phyloP scores from a whole-genome alignment of 92 coral and sea anemone species.

The Umimayanthus chanpuru region DNA sequence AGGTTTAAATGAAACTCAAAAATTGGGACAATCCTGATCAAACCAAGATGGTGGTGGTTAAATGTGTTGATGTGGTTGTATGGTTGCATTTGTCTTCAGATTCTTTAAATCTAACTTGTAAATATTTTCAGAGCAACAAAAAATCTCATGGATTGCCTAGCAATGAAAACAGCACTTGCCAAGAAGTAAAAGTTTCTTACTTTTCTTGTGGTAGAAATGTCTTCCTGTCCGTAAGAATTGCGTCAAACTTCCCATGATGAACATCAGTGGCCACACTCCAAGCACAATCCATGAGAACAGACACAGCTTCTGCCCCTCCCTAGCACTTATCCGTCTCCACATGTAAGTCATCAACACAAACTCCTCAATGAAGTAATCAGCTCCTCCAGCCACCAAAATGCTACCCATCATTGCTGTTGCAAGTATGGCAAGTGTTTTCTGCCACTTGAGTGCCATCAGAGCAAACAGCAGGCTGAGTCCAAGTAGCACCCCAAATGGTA shows the following conservation, averaged over 20 bases:
- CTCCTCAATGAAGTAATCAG: conserved; percentile 86
- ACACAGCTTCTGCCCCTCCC: conserved; percentile 58
- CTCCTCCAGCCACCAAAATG: conserved; percentile 69
- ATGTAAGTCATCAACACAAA: conserved; percentile 75
- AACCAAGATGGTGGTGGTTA: no score
- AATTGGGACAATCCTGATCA: no score
- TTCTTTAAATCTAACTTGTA: no score
- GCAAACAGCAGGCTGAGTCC: conserved; percentile 78
- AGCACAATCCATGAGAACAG: conserved; percentile 87
- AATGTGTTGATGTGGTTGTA: no score
- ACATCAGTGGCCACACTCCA: conserved; percentile 82
- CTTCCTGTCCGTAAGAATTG: conserved; percentile 88
- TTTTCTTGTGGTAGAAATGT: conserved; percentile 74
- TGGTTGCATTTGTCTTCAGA: no score
- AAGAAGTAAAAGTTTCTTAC: conserved; percentile 40
- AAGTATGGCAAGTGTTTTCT: conserved; percentile 79
- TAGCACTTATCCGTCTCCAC: conserved; percentile 85
- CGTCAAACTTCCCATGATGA: conserved; percentile 74
- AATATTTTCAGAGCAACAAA: no score
- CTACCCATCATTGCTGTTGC: conserved; percentile 89
- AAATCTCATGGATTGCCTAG: no score
- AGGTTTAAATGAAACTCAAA: no score
- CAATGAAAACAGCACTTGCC: not conserved
- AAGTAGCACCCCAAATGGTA: conserved; percentile 89
- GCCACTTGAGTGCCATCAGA: conserved; percentile 77